Evolutionary conservation across 2,113 vertebrate species (phyloP).

Genomic region (Girardinichthys multiradiatus): DNA sequence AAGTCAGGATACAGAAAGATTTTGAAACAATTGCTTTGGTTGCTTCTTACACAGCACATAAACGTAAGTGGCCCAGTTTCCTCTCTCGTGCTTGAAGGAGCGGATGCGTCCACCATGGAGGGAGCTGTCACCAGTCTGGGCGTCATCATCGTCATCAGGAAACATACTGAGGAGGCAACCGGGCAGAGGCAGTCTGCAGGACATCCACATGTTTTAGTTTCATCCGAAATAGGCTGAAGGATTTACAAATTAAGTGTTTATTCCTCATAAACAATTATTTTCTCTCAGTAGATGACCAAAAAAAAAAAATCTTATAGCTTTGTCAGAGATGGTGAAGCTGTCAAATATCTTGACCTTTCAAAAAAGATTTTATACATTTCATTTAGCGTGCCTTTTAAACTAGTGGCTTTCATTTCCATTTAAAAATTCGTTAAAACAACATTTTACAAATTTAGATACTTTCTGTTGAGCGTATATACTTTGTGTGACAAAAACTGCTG

Average conservation of each 20-base stretch:
- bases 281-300: too few relatives aligned
- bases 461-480: too few relatives aligned
- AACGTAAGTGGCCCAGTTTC: conserved; percentile 93
- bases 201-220: not conserved
- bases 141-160: conserved; percentile 69
- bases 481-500: too few relatives aligned
- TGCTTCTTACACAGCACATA: conserved; percentile 87
- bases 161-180: conserved; percentile 86
- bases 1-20: not conserved
- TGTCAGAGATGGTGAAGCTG: too few relatives aligned
- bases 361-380: too few relatives aligned
- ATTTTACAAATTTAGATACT: too few relatives aligned
- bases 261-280: too few relatives aligned
- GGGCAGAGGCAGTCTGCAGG: conserved; percentile 81
- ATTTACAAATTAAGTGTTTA: not conserved
- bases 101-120: conserved; percentile 88
- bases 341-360: too few relatives aligned
- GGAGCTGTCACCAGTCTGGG: conserved; percentile 74
- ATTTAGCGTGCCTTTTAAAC: too few relatives aligned
- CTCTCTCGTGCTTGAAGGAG: conserved; percentile 90
- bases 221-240: not conserved
- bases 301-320: too few relatives aligned
- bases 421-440: too few relatives aligned
- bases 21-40: not conserved
- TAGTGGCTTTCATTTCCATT: too few relatives aligned